Conservation (phyloP, 2,888 invertebrate genomes). For the Parnassius orleans region DNA sequence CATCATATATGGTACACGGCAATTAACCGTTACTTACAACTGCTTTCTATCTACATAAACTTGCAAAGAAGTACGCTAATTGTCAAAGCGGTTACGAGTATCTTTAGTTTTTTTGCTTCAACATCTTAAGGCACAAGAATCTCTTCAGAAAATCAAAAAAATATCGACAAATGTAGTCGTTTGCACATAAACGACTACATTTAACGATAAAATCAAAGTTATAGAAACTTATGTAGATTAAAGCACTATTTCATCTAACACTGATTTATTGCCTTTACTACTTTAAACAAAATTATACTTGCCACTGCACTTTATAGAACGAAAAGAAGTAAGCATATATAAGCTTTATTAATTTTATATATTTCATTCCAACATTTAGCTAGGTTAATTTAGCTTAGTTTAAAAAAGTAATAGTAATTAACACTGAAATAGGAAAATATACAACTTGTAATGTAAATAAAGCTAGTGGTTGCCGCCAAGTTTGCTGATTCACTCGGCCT, state of each 20-base stretch:
- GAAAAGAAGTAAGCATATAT: slow-evolving; percentile 1
- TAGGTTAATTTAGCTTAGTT: neutral
- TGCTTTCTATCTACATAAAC: slow-evolving; percentile 56
- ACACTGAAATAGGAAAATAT: slow-evolving; percentile 10
- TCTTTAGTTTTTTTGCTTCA: slow-evolving; percentile 21
- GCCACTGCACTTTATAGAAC: slow-evolving; percentile 15
- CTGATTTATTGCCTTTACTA: slow-evolving; percentile 22
- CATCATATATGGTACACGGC: slow-evolving; percentile 70
- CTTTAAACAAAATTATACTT: slow-evolving; percentile 12
- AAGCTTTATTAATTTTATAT: slow-evolving; percentile 4
- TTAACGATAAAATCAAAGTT: slow-evolving; percentile 22
- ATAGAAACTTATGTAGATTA: slow-evolving; percentile 14
- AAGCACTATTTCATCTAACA: slow-evolving; percentile 14
- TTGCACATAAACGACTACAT: slow-evolving; percentile 14
- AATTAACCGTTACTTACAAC: slow-evolving; percentile 71
- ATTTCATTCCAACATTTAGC: neutral
- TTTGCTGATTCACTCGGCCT: slow-evolving; percentile 19
- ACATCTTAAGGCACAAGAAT: slow-evolving; percentile 26
- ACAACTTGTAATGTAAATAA: slow-evolving; percentile 5
- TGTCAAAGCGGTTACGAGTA: slow-evolving; percentile 33
- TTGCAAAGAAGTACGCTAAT: slow-evolving; percentile 44
- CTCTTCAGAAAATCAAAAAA: no score
- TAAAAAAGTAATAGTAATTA: slow-evolving; percentile 14
- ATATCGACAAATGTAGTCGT: no score
- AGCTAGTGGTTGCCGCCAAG: slow-evolving; percentile 8